Base-by-base conservation (phyloP, 2,888 invertebrate genomes). In the Capitulum mitella region DNA sequence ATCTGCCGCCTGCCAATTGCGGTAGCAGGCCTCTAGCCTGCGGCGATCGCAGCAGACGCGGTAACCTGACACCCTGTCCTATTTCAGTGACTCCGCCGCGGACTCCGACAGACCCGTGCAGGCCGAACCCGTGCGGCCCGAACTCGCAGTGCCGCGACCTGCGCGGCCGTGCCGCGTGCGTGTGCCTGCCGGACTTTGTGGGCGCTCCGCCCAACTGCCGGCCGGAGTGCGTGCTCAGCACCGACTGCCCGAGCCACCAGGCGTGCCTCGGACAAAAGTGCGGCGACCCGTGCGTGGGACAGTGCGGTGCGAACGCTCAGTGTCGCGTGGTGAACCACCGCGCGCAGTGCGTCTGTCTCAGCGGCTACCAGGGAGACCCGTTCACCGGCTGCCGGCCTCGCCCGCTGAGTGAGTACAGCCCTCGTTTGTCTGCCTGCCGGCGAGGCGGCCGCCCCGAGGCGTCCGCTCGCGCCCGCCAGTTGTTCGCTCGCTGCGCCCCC, bases 241-340 rank as follows among this genome's bases (percentile, higher is more conserved):
- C 77, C 91, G 93, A 85, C 82, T 93, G 93, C 85, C 86, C 90
- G 0, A 86, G 90, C 26, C 90, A 89, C 83, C 89, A 89, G 84
- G 91, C 92, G 79, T 94, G 94, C 86, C 89, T 91, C 34, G 91
- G 91, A 84, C 82, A 87, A 58, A 89, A 88, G 82, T 90, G 90
- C 83, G 84, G 85, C 80, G 88, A 89, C 84, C 89, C 90, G 46
- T 90, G 90, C 81, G 88, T 88, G 3, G 89, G 89, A 80, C 88
- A 88, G 19, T 90, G 88, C 82, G 88, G 87, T 5, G 82, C 83
- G 16, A 86, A 95, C 84, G 92, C 92, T 76, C 86, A 91, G 80
- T 95, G 95, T 83, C 87, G 88, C 85, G 90, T 91, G 78, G 90
- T 91, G 81, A 92, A 92, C 85, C 92, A 93, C 84, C 91, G 61